A percentile compares a stretch with the other conserved stretches of the same genome.
Conservation (phyloP, 2,113 vertebrate species). For the Neolamprologus brichardi region DNA sequence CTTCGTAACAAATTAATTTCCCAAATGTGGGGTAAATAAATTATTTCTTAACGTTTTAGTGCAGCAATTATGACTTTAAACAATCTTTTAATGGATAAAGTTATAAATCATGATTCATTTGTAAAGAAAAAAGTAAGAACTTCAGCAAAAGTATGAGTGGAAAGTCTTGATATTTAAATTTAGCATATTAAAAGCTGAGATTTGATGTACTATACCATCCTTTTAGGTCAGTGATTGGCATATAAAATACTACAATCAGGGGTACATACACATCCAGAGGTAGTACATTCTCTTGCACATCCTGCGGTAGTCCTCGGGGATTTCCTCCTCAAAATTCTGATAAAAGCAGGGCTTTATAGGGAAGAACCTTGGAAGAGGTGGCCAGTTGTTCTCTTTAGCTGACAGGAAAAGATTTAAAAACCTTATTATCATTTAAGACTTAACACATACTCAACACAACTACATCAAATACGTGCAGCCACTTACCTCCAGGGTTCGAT, state of each 20-base stretch:
- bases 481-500: neutral
- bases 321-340: conserved; percentile 93
- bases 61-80: neutral
- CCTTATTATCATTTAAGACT: neutral
- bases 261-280: conserved; percentile 90
- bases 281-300: conserved; percentile 97
- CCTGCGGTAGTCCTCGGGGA: conserved; percentile 86
- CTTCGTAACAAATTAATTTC: neutral
- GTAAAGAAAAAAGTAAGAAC: neutral
- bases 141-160: neutral
- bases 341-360: conserved; percentile 95
- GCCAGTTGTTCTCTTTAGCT: conserved; percentile 96
- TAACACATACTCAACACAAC: neutral
- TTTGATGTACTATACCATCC: neutral
- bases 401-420: neutral
- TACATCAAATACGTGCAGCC: neutral
- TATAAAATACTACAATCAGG: neutral
- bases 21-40: neutral
- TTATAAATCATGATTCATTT: neutral
- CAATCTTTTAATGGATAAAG: neutral
- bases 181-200: neutral
- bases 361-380: conserved; percentile 81
- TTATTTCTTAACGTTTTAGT: neutral
- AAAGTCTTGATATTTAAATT: neutral
- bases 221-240: neutral